These are phyloP conservation scores for Limosa lapponica DNA, from an alignment of 2,797 vertebrate genomes.

Conservation along the genomic window DNA sequence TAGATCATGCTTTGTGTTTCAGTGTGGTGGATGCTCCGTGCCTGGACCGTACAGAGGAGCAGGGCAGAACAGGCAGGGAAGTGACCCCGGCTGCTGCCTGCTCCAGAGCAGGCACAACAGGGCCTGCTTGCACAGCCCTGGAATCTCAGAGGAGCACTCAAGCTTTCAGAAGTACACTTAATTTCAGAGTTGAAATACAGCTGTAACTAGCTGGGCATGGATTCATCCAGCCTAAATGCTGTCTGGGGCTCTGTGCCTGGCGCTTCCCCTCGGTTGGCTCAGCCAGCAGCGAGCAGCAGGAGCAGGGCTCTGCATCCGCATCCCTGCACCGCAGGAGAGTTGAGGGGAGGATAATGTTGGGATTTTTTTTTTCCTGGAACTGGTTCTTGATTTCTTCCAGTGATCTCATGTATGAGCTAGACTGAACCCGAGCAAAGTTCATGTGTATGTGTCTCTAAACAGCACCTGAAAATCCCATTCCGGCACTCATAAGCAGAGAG, in stretches of 20 bases:
- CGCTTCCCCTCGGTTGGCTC: background rate
- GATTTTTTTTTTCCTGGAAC: constrained; percentile 37
- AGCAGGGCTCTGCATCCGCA: background rate
- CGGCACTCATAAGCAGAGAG: background rate
- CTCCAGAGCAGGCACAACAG: background rate
- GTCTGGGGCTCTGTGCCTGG: constrained; percentile 15
- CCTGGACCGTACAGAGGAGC: background rate
- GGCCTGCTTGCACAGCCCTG: background rate
- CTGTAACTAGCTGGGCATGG: constrained; percentile 34
- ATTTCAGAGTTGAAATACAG: constrained; percentile 43
- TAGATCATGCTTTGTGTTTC: background rate
- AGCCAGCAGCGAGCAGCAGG: background rate
- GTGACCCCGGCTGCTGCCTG: background rate
- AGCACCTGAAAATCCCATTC: background rate
- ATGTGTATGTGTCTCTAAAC: background rate
- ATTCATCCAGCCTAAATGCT: constrained; percentile 22
- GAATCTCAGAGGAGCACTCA: constrained; percentile 22
- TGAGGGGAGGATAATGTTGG: background rate
- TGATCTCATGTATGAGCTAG: background rate
- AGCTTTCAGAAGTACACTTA: constrained; percentile 53
- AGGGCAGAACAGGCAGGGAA: background rate
- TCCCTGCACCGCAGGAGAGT: fast-evolving
- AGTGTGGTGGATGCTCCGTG: background rate
- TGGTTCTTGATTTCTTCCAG: constrained; percentile 13
- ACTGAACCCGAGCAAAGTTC: background rate